Percentiles rank a stretch among this genome's conserved stretches.
phyloP scores from a whole-genome alignment of 2,113 vertebrate genomes.

The Albula glossodonta region DNA sequence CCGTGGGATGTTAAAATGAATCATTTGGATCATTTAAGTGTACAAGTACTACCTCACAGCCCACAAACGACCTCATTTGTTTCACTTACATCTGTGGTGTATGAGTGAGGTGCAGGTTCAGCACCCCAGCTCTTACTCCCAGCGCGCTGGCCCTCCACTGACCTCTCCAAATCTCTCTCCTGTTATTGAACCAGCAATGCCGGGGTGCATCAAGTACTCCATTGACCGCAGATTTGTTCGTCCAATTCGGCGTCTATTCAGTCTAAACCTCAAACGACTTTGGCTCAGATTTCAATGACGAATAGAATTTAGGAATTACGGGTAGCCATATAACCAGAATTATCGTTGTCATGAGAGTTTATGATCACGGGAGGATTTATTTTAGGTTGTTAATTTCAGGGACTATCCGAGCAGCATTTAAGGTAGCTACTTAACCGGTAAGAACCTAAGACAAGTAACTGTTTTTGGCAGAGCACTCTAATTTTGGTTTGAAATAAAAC shows the following conservation, averaged over 20 bases:
- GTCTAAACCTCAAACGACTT: neutral
- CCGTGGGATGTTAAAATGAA: slow-evolving; percentile 6
- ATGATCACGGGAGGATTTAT: neutral
- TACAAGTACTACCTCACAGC: slow-evolving; percentile 12
- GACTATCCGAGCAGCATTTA: neutral
- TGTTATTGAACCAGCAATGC: slow-evolving; percentile 35
- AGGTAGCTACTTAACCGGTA: neutral
- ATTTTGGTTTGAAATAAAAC: no score
- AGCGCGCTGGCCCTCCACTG: slow-evolving; percentile 34
- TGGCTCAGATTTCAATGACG: neutral
- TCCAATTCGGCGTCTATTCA: slow-evolving; percentile 20
- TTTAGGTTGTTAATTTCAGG: neutral
- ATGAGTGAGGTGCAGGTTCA: slow-evolving; percentile 31
- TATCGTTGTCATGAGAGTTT: neutral
- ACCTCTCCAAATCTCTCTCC: slow-evolving; percentile 42
- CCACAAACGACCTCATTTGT: slow-evolving; percentile 30
- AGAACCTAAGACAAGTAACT: no score
- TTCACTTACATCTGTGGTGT: slow-evolving; percentile 34
- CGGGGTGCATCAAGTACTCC: slow-evolving; percentile 34
- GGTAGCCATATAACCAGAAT: neutral
- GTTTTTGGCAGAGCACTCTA: no score
- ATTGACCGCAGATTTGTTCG: slow-evolving; percentile 34
- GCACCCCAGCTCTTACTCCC: slow-evolving; percentile 32
- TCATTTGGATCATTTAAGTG: slow-evolving; percentile 17
- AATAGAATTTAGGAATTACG: neutral